Evolutionary conservation across 2,113 vertebrate genomes (phyloP).

Genomic region (Corvus cornix): DNA sequence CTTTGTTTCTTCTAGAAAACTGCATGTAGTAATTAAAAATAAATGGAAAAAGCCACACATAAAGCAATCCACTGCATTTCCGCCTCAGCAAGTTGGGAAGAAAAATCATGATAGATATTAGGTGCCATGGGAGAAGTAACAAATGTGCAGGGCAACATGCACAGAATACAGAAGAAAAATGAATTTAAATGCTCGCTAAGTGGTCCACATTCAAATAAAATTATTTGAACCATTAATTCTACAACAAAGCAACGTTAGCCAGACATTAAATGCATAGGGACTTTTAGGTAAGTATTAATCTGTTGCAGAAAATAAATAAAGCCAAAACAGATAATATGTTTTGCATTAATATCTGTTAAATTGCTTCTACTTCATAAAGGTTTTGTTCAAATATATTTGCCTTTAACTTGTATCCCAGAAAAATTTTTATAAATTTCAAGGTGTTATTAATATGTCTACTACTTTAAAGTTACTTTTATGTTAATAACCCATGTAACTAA

Average conservation of each 20-base stretch:
- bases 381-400: background rate
- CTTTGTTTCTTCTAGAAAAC: background rate
- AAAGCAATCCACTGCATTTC: background rate
- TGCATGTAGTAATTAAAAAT: background rate
- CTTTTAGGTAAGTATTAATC: background rate
- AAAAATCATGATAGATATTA: background rate
- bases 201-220: background rate
- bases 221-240: background rate
- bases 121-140: background rate
- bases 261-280: background rate
- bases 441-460: background rate
- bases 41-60: background rate
- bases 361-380: background rate
- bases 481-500: background rate
- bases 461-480: background rate
- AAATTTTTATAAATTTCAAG: background rate
- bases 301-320: background rate
- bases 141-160: background rate
- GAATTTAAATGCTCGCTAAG: background rate
- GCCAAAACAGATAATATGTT: background rate
- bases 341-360: background rate
- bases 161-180: background rate
- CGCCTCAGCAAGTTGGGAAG: background rate
- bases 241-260: background rate
- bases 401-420: background rate